Percentiles rank a stretch among this genome's conserved stretches.
Evolutionary conservation across 2,797 vertebrate species (phyloP).

Genomic region (Pterois miles): DNA sequence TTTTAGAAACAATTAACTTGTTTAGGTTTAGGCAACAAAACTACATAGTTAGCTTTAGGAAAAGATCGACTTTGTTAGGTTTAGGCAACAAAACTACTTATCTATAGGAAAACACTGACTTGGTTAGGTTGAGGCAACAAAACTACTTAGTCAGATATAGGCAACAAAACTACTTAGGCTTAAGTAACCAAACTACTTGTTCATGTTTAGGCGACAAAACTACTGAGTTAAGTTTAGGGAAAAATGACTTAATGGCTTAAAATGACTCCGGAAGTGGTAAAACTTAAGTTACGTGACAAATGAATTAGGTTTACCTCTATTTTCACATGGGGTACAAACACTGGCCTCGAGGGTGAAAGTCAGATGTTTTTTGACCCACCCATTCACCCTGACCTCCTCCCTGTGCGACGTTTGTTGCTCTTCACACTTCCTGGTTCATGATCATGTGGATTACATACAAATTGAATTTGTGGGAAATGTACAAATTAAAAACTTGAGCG

Average conservation of each 20-base stretch:
- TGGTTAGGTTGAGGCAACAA: too few species aligned
- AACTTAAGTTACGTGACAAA: not conserved
- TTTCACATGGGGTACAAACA: accelerated
- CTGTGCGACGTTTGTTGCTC: too few species aligned
- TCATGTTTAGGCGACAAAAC: too few species aligned
- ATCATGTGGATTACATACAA: not conserved
- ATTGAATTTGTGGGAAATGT: not conserved
- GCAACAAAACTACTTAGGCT: too few species aligned
- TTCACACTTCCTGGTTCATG: too few species aligned
- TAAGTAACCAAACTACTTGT: too few species aligned
- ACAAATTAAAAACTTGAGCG: not conserved
- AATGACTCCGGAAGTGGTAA: not conserved
- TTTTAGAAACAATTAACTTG: too few species aligned
- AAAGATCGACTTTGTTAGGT: too few species aligned
- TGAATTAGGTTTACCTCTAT: accelerated
- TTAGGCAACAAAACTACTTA: accelerated
- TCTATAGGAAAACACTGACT: too few species aligned
- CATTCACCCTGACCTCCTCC: not conserved
- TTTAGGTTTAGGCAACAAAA: too few species aligned
- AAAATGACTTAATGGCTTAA: not conserved
- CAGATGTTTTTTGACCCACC: not conserved
- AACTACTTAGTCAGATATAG: accelerated
- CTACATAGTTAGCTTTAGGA: too few species aligned
- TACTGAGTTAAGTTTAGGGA: too few species aligned
- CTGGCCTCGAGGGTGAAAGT: not conserved